These are phyloP conservation scores for Aproaerema taeniolella DNA, from an alignment of 2,888 invertebrate genomes.

Conservation along the genomic window DNA sequence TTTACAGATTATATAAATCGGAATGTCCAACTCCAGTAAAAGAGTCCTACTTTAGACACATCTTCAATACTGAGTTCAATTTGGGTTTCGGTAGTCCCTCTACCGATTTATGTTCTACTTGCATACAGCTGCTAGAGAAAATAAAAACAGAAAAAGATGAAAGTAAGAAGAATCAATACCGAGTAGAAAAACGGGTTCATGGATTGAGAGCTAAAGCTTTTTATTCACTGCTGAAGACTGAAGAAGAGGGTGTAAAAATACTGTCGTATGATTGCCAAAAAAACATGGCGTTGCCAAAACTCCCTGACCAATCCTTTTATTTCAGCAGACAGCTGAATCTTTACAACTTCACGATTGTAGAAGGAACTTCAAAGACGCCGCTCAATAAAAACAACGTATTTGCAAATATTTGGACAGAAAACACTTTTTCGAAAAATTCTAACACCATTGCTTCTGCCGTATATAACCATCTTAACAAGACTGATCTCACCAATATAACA, in stretches of 20 bases:
- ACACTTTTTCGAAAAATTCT: conserved; percentile 28
- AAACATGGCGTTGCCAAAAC: conserved; percentile 28
- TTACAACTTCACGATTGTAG: conserved; percentile 28
- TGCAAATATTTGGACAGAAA: conserved; percentile 32
- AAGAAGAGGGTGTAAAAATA: conserved; percentile 10
- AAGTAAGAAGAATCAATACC: background rate
- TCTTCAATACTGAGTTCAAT: background rate
- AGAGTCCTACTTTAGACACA: background rate
- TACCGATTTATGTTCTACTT: background rate
- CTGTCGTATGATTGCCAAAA: conserved; percentile 35
- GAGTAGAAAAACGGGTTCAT: background rate
- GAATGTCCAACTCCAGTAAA: background rate
- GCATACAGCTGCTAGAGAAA: background rate
- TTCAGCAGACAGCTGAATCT: conserved; percentile 29
- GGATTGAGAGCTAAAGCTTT: conserved; percentile 3
- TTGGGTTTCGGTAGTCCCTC: background rate
- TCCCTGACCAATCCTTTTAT: conserved; percentile 32
- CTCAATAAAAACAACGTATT: conserved; percentile 19
- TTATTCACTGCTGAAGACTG: background rate
- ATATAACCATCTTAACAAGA: conserved; percentile 19
- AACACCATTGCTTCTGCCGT: conserved; percentile 33
- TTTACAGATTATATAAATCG: background rate
- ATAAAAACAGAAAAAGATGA: background rate
- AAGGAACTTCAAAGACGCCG: conserved; percentile 17
- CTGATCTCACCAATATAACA: conserved; percentile 7